These are phyloP conservation scores for Zaprionus bogoriensis DNA, from an alignment of 2,888 invertebrate species.

Conservation along the genomic window DNA sequence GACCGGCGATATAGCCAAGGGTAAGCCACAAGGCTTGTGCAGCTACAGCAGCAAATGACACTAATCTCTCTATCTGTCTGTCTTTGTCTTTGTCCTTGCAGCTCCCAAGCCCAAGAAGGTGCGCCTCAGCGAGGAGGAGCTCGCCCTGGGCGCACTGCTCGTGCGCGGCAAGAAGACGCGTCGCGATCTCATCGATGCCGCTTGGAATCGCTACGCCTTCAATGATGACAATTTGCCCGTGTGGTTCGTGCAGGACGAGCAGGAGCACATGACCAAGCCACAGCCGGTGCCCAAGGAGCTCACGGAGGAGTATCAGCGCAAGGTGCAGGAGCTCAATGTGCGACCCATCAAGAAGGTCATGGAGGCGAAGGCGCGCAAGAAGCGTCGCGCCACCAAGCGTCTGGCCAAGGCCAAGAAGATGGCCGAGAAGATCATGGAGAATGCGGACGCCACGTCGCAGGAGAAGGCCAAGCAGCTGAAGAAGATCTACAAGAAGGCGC, in stretches of 20 bases:
- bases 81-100: too few relatives aligned
- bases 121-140: constrained; percentile 92
- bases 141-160: constrained; percentile 96
- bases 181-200: constrained; percentile 94
- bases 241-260: constrained; percentile 98
- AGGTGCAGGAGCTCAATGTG: constrained; percentile 93
- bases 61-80: too few relatives aligned
- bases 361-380: constrained; percentile 99
- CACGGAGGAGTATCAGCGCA: constrained; percentile 92
- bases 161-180: constrained; percentile 94
- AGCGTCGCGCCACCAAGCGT: constrained; percentile 92
- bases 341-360: constrained; percentile 98
- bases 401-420: constrained; percentile 97
- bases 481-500: constrained; percentile 95
- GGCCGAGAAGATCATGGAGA: constrained; percentile 96
- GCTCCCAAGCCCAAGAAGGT: constrained; percentile 84
- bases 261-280: constrained; percentile 92
- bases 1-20: constrained; percentile 64
- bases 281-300: constrained; percentile 93
- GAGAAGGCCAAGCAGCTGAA: constrained; percentile 97
- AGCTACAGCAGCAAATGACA: too few relatives aligned
- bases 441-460: constrained; percentile 92
- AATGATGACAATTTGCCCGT: constrained; percentile 96
- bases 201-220: constrained; percentile 96
- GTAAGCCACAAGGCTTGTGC: constrained; percentile 24